Percentiles rank a stretch among this genome's conserved stretches.
phyloP scores from a whole-genome alignment of 2,797 vertebrate genomes.

The Dicrostonyx torquatus region DNA sequence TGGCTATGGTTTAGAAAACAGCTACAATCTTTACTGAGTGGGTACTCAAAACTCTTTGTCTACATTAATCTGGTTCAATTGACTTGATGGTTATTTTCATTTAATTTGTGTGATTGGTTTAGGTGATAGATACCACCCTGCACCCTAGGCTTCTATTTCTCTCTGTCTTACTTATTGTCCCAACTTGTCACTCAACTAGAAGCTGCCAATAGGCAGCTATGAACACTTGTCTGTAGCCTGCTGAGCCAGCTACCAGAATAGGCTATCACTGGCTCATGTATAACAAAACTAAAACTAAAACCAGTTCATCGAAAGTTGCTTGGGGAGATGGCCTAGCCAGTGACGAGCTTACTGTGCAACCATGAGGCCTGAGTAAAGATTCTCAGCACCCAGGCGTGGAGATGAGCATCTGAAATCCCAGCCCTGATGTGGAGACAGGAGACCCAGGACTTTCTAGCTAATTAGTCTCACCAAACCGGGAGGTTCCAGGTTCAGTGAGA shows the following conservation, averaged over 20 bases:
- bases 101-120: neutral
- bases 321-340: neutral
- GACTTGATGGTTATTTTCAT: slow-evolving; percentile 21
- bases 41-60: neutral
- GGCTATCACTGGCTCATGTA: neutral
- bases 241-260: neutral
- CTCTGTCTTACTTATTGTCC: neutral
- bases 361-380: neutral
- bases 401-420: neutral
- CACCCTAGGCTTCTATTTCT: neutral
- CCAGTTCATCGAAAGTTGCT: neutral
- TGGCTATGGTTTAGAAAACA: neutral
- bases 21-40: neutral
- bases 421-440: neutral
- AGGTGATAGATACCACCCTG: neutral
- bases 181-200: slow-evolving; percentile 4
- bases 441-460: neutral
- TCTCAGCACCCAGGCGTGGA: neutral
- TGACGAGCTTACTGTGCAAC: neutral
- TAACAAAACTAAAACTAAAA: neutral
- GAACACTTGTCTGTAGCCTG: neutral
- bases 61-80: neutral
- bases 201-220: neutral
- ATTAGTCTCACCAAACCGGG: neutral
- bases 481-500: neutral